Percentiles rank a stretch among this genome's conserved stretches.
Evolutionary conservation across 2,113 vertebrate genomes (phyloP).

Genomic region (Gorsachius goisagi): DNA sequence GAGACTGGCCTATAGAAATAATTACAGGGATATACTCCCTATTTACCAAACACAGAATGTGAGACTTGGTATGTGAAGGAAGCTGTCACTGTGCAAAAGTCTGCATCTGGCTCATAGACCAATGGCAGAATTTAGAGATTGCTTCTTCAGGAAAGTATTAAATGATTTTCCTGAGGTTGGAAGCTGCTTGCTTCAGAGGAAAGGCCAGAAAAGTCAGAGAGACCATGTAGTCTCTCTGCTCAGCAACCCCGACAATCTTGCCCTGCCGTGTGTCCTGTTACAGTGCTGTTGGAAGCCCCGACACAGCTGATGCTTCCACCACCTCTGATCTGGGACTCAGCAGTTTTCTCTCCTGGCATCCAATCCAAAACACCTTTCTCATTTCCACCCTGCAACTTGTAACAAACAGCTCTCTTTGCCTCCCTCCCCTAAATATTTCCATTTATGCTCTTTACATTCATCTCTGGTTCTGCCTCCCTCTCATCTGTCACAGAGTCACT

Average conservation of each 20-base stretch:
- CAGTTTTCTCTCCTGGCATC: neutral
- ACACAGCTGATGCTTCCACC: neutral
- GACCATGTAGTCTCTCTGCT: neutral
- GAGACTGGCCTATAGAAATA: neutral
- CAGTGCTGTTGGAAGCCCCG: fast-evolving
- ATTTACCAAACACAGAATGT: fast-evolving
- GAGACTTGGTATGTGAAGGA: fast-evolving
- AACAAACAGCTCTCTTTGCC: neutral
- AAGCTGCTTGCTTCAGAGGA: neutral
- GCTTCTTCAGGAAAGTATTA: neutral
- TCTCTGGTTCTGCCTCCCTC: neutral
- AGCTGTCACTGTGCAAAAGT: neutral
- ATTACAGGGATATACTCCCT: neutral
- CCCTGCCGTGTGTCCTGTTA: neutral
- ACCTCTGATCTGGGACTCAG: fast-evolving
- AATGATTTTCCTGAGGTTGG: neutral
- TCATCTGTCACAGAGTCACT: neutral
- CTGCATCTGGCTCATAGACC: neutral
- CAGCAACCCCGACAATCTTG: neutral
- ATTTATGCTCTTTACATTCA: neutral
- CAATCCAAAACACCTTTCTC: neutral
- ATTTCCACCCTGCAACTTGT: neutral
- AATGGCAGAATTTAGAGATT: neutral
- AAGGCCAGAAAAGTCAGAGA: neutral
- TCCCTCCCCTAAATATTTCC: neutral